These are phyloP conservation scores for Coremacera marginata DNA, from an alignment of 2,888 invertebrate genomes.

Conservation along the genomic window DNA sequence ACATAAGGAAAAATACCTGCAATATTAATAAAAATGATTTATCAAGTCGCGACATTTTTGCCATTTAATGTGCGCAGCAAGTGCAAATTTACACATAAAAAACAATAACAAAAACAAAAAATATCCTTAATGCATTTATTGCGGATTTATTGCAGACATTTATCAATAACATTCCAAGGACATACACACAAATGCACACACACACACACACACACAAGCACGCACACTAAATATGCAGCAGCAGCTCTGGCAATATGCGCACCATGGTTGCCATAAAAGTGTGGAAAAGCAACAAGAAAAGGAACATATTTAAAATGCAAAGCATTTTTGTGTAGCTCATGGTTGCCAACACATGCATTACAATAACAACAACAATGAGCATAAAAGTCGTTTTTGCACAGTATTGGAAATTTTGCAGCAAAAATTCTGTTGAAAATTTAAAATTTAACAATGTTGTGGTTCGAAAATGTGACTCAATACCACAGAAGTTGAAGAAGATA, in stretches of 20 bases:
- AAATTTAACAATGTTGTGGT: no score
- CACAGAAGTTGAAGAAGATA: no score
- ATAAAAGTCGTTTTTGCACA: no score
- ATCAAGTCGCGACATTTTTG: conserved; percentile 24
- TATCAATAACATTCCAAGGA: conserved; percentile 26
- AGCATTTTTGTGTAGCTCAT: no score
- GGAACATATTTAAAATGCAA: not conserved
- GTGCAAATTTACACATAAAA: conserved; percentile 2
- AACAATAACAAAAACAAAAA: conserved; percentile 10
- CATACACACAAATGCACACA: not conserved
- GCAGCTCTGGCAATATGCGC: not conserved
- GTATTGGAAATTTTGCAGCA: no score
- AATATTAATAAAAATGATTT: conserved; percentile 30
- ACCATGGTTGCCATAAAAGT: not conserved
- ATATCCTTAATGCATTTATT: conserved; percentile 30
- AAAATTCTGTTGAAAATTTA: no score
- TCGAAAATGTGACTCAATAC: no score
- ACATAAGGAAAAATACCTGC: not conserved
- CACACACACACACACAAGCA: not conserved
- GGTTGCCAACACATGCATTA: no score
- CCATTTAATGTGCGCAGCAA: not conserved
- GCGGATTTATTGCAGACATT: conserved; percentile 31
- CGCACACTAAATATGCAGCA: not conserved
- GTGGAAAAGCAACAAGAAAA: not conserved
- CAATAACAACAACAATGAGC: no score